Evolutionary conservation across 2,888 invertebrate species (phyloP), one percentile per base, ranked within the genome.

Genomic region (Caenorhabditis parvicauda): DNA sequence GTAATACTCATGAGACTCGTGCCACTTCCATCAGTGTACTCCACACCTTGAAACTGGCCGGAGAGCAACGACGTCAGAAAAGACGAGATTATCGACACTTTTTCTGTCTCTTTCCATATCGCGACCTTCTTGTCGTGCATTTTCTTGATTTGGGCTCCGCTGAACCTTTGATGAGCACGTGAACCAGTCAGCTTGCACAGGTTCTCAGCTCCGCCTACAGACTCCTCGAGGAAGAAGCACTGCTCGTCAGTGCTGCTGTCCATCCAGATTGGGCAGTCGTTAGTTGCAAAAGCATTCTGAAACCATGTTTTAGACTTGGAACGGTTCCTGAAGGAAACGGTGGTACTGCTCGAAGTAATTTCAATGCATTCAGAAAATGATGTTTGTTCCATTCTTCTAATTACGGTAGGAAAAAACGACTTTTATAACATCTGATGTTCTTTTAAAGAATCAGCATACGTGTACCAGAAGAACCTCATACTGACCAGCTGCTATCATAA

Each of bases 211-310:
- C 90, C 92, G 2, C 92, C 93, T 9, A 91, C 86, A 21, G 87
- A 87, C 25, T 88, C 86, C 83, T 95, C 94, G 59, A 96, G 83
- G 64, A 88, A 85, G 59, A 85, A 84, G 81, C 92, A 92, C 79
- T 91, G 88, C 37, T 84, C 83, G 0, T 86, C 86, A 69, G 88
- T 92, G 69, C 89, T 91, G 3, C 90, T 89, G 82, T 96, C 95
- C 92, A 94, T 92, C 96, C 96, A 96, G 17, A 94, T 88, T 0
- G 96, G 95, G 9, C 92, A 90, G 66, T 90, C 87, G 0, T 85
- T 82, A 0, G 90, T 82, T 14, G 90, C 88, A 82, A 96, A 96
- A 7, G 87, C 87, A 4, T 77, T 76, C 83, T 84, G 67, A n/a
- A 74, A 74, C 32, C n/a, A n/a, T n/a, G n/a, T n/a, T n/a, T n/a